phyloP scores from a whole-genome alignment of 2,888 invertebrate genomes.

The Scaptomyza cyrtandrae region DNA sequence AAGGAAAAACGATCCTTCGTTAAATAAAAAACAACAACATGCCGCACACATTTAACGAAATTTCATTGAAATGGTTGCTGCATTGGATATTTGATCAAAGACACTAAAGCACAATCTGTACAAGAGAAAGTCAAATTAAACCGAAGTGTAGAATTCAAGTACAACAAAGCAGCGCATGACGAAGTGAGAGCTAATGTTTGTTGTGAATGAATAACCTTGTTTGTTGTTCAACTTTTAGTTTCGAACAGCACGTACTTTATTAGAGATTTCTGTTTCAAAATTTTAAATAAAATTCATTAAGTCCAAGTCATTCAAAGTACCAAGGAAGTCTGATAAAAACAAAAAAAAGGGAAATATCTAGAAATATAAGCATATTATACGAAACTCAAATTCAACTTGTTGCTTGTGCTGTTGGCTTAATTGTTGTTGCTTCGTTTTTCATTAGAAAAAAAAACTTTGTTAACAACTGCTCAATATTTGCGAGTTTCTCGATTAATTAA shows the following conservation, averaged over 20 bases:
- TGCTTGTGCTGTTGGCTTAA: not conserved
- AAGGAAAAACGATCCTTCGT: conserved; percentile 14
- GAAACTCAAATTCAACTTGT: conserved; percentile 1
- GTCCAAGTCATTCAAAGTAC: not conserved
- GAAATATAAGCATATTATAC: conserved; percentile 6
- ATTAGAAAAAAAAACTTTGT: conserved; percentile 23
- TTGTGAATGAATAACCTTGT: too few relatives aligned
- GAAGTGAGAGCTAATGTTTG: not conserved
- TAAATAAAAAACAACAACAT: not conserved
- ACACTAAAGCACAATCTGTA: not conserved
- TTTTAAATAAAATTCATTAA: not conserved
- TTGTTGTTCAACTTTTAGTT: not conserved
- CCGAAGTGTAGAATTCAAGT: not conserved
- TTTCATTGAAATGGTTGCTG: not conserved
- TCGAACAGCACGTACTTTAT: not conserved
- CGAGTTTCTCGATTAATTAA: conserved; percentile 17
- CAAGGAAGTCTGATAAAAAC: not conserved
- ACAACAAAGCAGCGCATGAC: not conserved
- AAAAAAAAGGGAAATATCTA: not conserved
- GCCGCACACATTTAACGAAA: not conserved
- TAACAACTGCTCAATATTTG: conserved; percentile 23
- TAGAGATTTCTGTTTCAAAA: not conserved
- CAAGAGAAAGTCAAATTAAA: too few relatives aligned
- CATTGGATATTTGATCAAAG: not conserved
- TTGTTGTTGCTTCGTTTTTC: not conserved